Evolutionary conservation across 2,797 vertebrate species (phyloP).

Genomic region (Microcaecilia unicolor): DNA sequence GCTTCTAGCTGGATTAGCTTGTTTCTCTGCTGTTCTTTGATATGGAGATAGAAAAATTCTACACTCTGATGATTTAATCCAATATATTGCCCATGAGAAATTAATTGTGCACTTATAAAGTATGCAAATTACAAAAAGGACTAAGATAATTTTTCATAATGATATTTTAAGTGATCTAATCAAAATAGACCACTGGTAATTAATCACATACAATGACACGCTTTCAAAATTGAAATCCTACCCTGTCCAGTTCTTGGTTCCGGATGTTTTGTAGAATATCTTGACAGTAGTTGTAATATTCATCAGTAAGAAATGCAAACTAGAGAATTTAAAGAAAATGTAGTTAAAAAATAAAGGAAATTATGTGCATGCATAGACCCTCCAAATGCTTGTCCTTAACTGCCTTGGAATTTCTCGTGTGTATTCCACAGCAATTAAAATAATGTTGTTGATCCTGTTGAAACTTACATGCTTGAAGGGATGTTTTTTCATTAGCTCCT

Average conservation of each 20-base stretch:
- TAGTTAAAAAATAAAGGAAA: too few species aligned
- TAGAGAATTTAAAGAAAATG: slow-evolving; percentile 5
- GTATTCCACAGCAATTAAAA: not conserved
- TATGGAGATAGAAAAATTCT: too few species aligned
- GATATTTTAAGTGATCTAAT: not conserved
- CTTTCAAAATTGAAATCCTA: slow-evolving; percentile 17
- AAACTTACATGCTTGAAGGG: slow-evolving; percentile 26
- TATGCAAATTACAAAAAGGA: too few species aligned
- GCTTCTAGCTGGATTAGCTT: too few species aligned
- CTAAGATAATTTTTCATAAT: too few species aligned
- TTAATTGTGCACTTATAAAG: too few species aligned
- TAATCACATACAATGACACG: not conserved
- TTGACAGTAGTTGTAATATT: slow-evolving; percentile 44
- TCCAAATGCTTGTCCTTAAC: too few species aligned
- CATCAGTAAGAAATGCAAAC: slow-evolving; percentile 30
- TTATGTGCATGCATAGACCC: too few species aligned
- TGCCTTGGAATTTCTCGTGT: too few species aligned
- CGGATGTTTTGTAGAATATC: slow-evolving; percentile 37
- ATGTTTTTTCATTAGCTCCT: slow-evolving; percentile 31
- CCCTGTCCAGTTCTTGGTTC: slow-evolving; percentile 32
- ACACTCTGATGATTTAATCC: too few species aligned
- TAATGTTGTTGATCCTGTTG: not conserved
- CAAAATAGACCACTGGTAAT: not conserved
- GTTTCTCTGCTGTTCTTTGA: too few species aligned
- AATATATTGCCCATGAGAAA: too few species aligned